Base-by-base conservation (phyloP, 2,888 invertebrate genomes). In the Tuta absoluta region DNA sequence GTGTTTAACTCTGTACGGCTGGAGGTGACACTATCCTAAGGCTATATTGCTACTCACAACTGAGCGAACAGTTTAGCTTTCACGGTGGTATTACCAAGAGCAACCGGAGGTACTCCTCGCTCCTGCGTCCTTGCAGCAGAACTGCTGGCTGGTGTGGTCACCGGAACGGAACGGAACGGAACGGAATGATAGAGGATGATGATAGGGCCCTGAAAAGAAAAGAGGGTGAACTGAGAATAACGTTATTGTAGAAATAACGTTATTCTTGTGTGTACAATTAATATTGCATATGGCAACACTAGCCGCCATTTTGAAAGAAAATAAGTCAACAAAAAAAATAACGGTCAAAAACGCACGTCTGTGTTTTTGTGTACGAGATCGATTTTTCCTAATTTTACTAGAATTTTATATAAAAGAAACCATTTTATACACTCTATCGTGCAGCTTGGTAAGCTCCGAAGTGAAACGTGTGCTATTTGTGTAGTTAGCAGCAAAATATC, bases 291-390 rank as follows among this genome's bases (percentile, higher is more conserved):
- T 70, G 68, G 72, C 72, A 69, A 72, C 70, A 66, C 63, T 33
- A 12, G 23, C 67, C 65, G 66, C 65, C 66, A 69, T 67, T 70
- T 68, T 57, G 65, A 65, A 70, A 76, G 65, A 65, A 70, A 76
- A n/a, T n/a, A n/a, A n/a, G 75, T 28, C n/a, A 77, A 73, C 66
- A 73, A 75, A 80, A 76, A 77, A 73, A 73, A 68, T 76, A 83
- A 84, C 85, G 81, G 80, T 75, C 76, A 71, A 74, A 72, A 71
- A 70, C 63, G 72, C 65, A 66, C 63, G 63, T 19, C 28, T 23
- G 19, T 33, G 33, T 33, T 33, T 33, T 45, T 60, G 56, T 33
- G 56, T 56, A 33, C n/a, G 28, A 66, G 74, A 80, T 81, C 77
- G 77, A 80, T 80, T 78, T 77, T 70, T 64, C 66, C 65, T 71